A percentile compares a stretch with the other conserved stretches of the same genome.
Conservation (phyloP, 2,888 invertebrate species). For the Sepiola atlantica region DNA sequence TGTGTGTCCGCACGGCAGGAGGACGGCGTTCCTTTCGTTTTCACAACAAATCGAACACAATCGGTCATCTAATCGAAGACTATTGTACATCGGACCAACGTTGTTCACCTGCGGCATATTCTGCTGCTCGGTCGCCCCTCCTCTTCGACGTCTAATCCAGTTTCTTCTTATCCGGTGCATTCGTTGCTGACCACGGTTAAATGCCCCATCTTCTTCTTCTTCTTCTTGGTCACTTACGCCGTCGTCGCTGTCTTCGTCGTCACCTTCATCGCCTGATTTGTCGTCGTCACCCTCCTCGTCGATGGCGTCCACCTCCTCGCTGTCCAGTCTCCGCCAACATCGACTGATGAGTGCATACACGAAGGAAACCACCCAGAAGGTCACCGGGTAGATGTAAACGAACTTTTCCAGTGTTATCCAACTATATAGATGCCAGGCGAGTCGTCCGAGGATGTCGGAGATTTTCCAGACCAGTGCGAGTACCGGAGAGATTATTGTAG, state of each 20-base stretch:
- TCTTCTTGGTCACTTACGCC: not conserved
- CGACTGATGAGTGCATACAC: not conserved
- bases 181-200: not conserved
- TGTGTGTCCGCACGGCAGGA: constrained; percentile 33
- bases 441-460: not conserved
- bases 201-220: not conserved
- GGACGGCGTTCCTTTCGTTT: constrained; percentile 15
- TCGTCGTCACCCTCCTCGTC: not conserved
- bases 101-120: not conserved
- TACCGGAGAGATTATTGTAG: not conserved
- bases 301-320: not conserved
- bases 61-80: not conserved
- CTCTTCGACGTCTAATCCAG: not conserved
- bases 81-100: not conserved
- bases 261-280: not conserved
- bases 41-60: constrained; percentile 33
- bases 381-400: not conserved
- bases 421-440: not conserved
- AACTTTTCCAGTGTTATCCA: not conserved
- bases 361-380: not conserved
- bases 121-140: not conserved
- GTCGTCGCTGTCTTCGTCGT: not conserved
- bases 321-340: not conserved
- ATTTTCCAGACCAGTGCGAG: too few relatives aligned
- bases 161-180: not conserved